Evolutionary conservation across 2,797 vertebrate genomes (phyloP), one percentile per base, ranked within the genome.

Genomic region (Scolopax rusticola): DNA sequence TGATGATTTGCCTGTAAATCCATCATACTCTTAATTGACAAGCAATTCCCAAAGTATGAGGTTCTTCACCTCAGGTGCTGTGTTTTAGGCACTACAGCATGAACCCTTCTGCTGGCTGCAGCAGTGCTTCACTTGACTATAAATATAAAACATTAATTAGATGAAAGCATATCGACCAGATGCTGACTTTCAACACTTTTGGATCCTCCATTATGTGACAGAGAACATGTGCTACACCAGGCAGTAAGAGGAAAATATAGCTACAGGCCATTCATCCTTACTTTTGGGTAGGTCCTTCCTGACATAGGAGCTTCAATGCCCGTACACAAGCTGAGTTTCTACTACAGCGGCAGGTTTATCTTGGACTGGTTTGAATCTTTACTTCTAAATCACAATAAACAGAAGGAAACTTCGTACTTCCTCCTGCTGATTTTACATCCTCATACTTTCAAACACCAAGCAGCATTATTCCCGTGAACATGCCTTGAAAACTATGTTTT

Each of bases 381-480:
- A 77, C 43, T 95, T 57, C 81, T 54, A 67, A 77, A 88, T 69
- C 78, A 93, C 47, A 93, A 86, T 82, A 91, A 81, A 81, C 60
- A 95, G 83, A 81, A 85, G 79, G 71, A 94, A 90, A 60, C 74
- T 78, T 87, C 87, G 85, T 80, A 36, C 43, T 96, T 94, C 76
- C 77, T 88, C 87, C 73, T 93, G 76, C 73, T 89, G 75, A 40
- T 90, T 95, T 82, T 17, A 92, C 64, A 94, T 95, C 90, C 87
- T 92, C 59, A 32, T 71, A 47, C 74, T 71, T 90, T 85, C 59
- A 81, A 77, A 84, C 54, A 93, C 47, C 69, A 67, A 73, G 65
- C 43, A 79, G 64, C 38, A 70, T 47, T 81, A 89, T 63, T 79
- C 56, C 83, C 67, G 60, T 18, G 48, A 87, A 81, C 8, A 50